A percentile compares a stretch with the other conserved stretches of the same genome.
Evolutionary conservation across 2,888 invertebrate species (phyloP).

Genomic region (Hyles lineata): DNA sequence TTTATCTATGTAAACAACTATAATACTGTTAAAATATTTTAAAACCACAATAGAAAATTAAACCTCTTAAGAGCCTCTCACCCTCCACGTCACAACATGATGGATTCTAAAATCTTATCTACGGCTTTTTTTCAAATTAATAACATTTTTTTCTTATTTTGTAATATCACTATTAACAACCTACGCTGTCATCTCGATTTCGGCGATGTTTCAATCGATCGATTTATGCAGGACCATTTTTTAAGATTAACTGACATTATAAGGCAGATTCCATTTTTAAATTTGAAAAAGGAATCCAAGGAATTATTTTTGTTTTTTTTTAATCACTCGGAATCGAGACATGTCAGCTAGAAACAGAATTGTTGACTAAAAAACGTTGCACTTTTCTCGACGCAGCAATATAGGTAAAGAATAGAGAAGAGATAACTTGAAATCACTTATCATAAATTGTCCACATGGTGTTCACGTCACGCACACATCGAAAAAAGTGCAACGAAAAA

Average conservation of each 20-base stretch:
- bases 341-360: constrained; percentile 71
- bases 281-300: neutral
- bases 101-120: constrained; percentile 79
- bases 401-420: constrained; percentile 60
- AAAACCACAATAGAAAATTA: constrained; percentile 51
- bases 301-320: neutral
- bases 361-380: constrained; percentile 59
- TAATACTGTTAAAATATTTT: constrained; percentile 70
- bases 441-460: constrained; percentile 48
- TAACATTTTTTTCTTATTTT: constrained; percentile 81
- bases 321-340: constrained; percentile 68
- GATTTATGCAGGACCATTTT: constrained; percentile 34
- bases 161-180: constrained; percentile 84
- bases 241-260: neutral
- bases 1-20: constrained; percentile 30
- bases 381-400: constrained; percentile 62
- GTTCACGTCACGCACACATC: constrained; percentile 53
- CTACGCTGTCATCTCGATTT: constrained; percentile 78
- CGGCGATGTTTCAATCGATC: constrained; percentile 37
- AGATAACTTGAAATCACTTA: constrained; percentile 47
- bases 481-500: constrained; percentile 59
- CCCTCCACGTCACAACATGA: constrained; percentile 70
- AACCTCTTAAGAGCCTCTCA: constrained; percentile 50
- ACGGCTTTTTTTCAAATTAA: constrained; percentile 72
- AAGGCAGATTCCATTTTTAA: neutral